Evolutionary conservation across 53 echinoderm and acorn worm species (phyloP).

Genomic region (Temnopleurus reevesii): DNA sequence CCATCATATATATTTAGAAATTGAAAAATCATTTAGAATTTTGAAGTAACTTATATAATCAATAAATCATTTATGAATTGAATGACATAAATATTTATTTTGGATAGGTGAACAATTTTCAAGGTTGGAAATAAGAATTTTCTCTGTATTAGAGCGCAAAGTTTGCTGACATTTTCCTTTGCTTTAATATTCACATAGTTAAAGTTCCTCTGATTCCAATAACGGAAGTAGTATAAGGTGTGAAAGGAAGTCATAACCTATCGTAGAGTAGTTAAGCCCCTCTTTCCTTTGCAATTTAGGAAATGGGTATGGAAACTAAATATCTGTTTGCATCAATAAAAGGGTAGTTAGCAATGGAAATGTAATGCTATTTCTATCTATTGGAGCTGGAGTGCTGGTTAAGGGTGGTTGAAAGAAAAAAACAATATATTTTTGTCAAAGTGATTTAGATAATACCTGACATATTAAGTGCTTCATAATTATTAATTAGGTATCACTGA

Average conservation of each 20-base stretch:
- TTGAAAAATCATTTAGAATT: too few relatives aligned
- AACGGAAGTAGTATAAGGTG: background rate
- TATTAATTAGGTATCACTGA: background rate
- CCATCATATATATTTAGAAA: too few relatives aligned
- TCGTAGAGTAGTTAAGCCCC: background rate
- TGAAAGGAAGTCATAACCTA: constrained; percentile 20
- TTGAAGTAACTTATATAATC: too few relatives aligned
- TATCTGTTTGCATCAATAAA: background rate
- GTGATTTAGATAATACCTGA: background rate
- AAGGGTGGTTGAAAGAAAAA: too few relatives aligned
- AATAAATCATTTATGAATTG: too few relatives aligned
- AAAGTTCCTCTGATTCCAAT: background rate
- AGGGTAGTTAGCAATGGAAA: too few relatives aligned
- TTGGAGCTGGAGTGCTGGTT: too few relatives aligned
- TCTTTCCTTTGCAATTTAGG: background rate
- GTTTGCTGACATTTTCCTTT: background rate
- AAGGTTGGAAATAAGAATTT: constrained; percentile 11
- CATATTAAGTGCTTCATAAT: background rate
- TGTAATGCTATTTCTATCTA: background rate
- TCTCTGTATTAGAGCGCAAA: background rate
- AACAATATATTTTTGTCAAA: background rate
- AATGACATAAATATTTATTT: too few relatives aligned
- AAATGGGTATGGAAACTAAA: background rate
- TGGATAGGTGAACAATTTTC: background rate
- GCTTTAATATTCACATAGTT: background rate